Evolutionary conservation across 92 coral and sea anemone species (phyloP), one percentile per base, ranked within the genome.

Genomic region (Micromussa lordhowensis): DNA sequence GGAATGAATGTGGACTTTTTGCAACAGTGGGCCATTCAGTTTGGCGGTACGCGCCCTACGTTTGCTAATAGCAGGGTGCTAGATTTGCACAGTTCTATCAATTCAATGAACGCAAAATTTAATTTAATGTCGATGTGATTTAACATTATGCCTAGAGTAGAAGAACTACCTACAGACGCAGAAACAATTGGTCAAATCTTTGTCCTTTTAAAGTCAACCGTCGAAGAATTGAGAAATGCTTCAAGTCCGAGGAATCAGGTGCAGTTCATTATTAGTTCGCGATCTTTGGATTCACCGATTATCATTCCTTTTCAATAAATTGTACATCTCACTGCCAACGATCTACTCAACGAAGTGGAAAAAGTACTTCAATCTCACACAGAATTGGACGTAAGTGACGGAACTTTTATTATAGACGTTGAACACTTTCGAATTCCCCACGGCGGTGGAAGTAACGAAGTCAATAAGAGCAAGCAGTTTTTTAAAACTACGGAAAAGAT

Each of bases 221-320:
- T 73, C 14, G 4, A 0, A 36, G 78, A 73, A 35, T 18, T 73
- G 26, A 35, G 53, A 34, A 73, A 73, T 34, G 78, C 51, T 16
- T 73, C 78, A 5, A 34, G 26, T 73, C 78, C n/a, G 2, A 35
- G 78, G 28, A 53, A 73, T 36, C 78, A 73, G 22, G 78, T 4
- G 1, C 78, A 73, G 18, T 73, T 73, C 1, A 19, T 16, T 4
- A 34, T 73, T 29, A 73, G 4, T 18, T 73, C 78, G 12, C 51
- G 16, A 18, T 4, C 51, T 34, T 73, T 73, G 78, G 78, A 73
- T 5, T 73, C 26, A 16, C 78, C 78, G 0, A 73, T 73, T 5
- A 34, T 73, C 28, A 73, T 73, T 19, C 48, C 77, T 6, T 72
- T 72, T 72, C 77, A 72, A 34, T 49, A 72, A 35, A 73, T 73